Conservation (phyloP, 2,113 vertebrate species). For the Dicrurus megarhynchus region DNA sequence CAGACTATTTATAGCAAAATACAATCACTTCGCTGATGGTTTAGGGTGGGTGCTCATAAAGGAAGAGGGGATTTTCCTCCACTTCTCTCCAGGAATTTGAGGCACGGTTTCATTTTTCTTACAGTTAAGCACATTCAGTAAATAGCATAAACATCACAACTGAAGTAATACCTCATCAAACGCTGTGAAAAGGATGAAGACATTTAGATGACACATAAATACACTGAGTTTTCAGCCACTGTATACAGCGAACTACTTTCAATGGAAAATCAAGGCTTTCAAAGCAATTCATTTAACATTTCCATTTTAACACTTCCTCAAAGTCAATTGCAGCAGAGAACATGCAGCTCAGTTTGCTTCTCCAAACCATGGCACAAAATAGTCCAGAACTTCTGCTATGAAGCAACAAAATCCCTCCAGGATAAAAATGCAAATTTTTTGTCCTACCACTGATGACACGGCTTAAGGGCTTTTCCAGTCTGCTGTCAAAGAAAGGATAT, state of each 20-base stretch:
- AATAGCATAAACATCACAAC: neutral
- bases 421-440: neutral
- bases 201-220: slow-evolving; percentile 18
- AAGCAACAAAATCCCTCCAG: neutral
- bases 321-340: neutral
- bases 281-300: slow-evolving; percentile 13
- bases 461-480: neutral
- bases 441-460: fast-evolving
- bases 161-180: slow-evolving; percentile 9
- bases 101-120: neutral
- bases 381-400: neutral
- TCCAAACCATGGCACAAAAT: neutral
- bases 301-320: slow-evolving; percentile 35
- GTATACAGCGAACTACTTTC: neutral
- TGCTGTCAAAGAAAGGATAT: neutral
- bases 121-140: neutral
- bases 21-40: neutral
- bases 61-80: neutral
- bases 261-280: slow-evolving; percentile 36
- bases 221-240: neutral
- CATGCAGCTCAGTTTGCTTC: neutral
- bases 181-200: neutral
- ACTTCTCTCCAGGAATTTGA: neutral
- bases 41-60: neutral
- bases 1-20: neutral